phyloP scores from a whole-genome alignment of 2,888 invertebrate species.

The Acanthosepion lycidas region DNA sequence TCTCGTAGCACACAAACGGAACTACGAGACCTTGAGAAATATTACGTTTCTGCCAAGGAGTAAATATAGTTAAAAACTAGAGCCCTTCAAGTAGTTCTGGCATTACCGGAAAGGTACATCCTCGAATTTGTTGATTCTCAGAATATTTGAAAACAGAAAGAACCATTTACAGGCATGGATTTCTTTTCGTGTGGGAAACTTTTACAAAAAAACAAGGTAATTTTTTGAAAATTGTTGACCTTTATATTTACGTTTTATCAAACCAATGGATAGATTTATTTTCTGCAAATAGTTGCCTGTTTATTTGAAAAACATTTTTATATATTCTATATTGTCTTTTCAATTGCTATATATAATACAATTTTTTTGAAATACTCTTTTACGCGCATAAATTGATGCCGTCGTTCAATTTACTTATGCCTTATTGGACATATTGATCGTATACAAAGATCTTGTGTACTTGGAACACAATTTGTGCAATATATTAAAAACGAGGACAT shows the following conservation, averaged over 20 bases:
- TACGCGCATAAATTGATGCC: not conserved
- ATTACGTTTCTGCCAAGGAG: not conserved
- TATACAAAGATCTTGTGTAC: not conserved
- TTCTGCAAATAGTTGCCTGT: not conserved
- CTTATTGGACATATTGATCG: not conserved
- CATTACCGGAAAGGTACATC: not conserved
- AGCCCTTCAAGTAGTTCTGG: not conserved
- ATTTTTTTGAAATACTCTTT: not conserved
- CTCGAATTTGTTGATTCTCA: not conserved
- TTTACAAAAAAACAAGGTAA: slow-evolving; percentile 13
- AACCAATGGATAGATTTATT: not conserved
- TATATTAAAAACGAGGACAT: not conserved
- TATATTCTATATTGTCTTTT: not conserved
- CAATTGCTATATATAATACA: not conserved
- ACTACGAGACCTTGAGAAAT: slow-evolving; percentile 25
- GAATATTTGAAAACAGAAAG: not conserved
- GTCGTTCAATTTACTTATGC: not conserved
- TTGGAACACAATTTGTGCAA: not conserved
- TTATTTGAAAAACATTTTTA: not conserved
- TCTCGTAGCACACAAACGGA: not conserved
- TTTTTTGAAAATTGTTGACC: not conserved
- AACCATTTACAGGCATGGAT: not conserved
- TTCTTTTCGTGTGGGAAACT: not conserved
- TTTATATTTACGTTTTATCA: not conserved
- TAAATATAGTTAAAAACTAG: not conserved